Percentiles rank a stretch among this genome's conserved stretches.
These are phyloP conservation scores for Aplysina aerophoba DNA, from an alignment of 37 sponge, comb jelly and placozoan genomes.

Conservation along the genomic window DNA sequence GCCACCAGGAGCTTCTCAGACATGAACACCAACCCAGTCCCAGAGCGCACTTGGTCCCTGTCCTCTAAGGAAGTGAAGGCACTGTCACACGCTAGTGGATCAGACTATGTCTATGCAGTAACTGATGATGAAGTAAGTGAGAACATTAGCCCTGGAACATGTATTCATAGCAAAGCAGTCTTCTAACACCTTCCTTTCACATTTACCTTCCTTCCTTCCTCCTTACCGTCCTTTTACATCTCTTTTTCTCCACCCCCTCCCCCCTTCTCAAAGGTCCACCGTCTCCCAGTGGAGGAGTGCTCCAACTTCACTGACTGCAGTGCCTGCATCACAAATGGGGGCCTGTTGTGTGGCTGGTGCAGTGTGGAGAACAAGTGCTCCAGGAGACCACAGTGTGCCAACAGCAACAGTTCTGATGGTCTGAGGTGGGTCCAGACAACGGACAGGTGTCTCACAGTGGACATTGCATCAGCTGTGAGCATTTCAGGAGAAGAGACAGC, in stretches of 20 bases:
- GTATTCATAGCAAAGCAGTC: no score
- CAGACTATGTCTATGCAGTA: slow-evolving; percentile 46
- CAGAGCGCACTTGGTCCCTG: slow-evolving; percentile 23
- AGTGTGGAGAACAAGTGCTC: slow-evolving; percentile 86
- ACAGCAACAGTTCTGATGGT: slow-evolving; percentile 31
- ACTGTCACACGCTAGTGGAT: slow-evolving; percentile 45
- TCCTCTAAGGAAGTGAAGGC: slow-evolving; percentile 25
- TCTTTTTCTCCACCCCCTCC: background rate
- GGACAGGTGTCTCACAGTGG: background rate
- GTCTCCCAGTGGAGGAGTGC: slow-evolving; percentile 55
- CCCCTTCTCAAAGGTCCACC: slow-evolving; percentile 37
- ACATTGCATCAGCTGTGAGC: slow-evolving; percentile 14
- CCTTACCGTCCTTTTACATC: no score
- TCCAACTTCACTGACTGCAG: slow-evolving; percentile 42
- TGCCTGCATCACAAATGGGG: slow-evolving; percentile 25
- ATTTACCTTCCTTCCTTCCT: background rate
- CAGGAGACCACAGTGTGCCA: slow-evolving; percentile 62
- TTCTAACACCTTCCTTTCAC: background rate
- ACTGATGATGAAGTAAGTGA: slow-evolving; percentile 34
- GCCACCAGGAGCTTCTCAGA: background rate
- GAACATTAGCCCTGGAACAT: no score
- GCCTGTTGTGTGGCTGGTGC: slow-evolving; percentile 89
- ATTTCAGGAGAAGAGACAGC: slow-evolving; percentile 25
- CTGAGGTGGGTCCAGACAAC: slow-evolving; percentile 2
- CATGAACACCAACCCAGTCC: background rate